Evolutionary conservation across 2,888 invertebrate species (phyloP).

Genomic region (Diarsia mendica): DNA sequence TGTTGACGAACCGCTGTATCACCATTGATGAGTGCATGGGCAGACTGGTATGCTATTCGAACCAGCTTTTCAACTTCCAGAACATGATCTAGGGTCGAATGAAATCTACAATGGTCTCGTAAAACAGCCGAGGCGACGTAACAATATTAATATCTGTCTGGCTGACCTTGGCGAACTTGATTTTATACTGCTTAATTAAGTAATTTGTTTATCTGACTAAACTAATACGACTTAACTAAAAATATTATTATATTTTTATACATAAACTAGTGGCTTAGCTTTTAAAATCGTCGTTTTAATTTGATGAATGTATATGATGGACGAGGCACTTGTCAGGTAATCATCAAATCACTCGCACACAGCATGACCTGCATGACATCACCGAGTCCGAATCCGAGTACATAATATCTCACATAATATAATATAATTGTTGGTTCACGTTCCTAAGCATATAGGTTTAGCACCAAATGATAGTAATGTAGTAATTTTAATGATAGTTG

Average conservation of each 20-base stretch:
- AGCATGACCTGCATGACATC: slow-evolving; percentile 5
- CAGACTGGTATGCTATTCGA: no score
- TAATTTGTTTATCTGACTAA: background rate
- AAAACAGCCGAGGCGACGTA: no score
- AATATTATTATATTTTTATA: background rate
- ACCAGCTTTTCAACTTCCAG: no score
- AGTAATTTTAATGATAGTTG: background rate
- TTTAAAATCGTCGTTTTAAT: background rate
- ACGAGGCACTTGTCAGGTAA: slow-evolving; percentile 5
- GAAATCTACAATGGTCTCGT: no score
- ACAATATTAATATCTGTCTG: no score
- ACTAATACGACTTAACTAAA: background rate
- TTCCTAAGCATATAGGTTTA: background rate
- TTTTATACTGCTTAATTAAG: background rate
- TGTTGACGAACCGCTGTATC: no score
- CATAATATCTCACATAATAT: no score
- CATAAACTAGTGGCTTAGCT: background rate
- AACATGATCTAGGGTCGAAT: no score
- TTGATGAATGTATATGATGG: slow-evolving; percentile 19
- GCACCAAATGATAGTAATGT: background rate
- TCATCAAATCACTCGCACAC: slow-evolving; percentile 1
- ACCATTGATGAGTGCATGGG: no score
- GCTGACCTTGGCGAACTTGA: background rate
- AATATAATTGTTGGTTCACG: background rate
- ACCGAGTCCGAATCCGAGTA: slow-evolving; percentile 4